Conservation (phyloP, 2,113 vertebrate genomes). For the Recurvirostra avosetta region DNA sequence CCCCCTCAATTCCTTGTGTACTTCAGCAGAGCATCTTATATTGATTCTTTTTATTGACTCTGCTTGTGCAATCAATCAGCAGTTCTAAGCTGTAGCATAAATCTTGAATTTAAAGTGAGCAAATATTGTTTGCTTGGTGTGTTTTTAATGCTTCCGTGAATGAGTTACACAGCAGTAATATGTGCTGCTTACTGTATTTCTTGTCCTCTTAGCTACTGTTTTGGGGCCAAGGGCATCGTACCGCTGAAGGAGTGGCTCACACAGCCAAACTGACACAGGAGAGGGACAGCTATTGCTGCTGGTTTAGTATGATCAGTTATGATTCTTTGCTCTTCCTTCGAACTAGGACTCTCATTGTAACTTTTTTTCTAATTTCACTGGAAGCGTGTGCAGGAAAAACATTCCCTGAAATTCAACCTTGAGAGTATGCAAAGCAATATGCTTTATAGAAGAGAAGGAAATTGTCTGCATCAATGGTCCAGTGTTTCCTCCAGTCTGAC, state of each 20-base stretch:
- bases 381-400: too few species aligned
- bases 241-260: neutral
- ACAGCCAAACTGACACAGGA: neutral
- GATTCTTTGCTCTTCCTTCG: neutral
- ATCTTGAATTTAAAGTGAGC: constrained; percentile 4
- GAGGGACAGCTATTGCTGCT: neutral
- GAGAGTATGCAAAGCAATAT: rapidly evolving
- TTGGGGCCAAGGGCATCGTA: neutral
- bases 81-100: neutral
- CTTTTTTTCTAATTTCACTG: neutral
- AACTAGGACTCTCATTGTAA: neutral
- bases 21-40: constrained; percentile 32
- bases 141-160: neutral
- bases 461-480: neutral
- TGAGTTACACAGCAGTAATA: neutral
- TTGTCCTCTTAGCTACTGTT: neutral
- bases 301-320: rapidly evolving
- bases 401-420: neutral
- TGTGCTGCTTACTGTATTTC: neutral
- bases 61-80: constrained; percentile 50
- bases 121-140: neutral
- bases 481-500: neutral
- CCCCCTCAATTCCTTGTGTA: neutral
- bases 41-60: constrained; percentile 56
- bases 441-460: neutral